Evolutionary conservation across 2,888 invertebrate genomes (phyloP).

Genomic region (Hedychridium roseum): DNA sequence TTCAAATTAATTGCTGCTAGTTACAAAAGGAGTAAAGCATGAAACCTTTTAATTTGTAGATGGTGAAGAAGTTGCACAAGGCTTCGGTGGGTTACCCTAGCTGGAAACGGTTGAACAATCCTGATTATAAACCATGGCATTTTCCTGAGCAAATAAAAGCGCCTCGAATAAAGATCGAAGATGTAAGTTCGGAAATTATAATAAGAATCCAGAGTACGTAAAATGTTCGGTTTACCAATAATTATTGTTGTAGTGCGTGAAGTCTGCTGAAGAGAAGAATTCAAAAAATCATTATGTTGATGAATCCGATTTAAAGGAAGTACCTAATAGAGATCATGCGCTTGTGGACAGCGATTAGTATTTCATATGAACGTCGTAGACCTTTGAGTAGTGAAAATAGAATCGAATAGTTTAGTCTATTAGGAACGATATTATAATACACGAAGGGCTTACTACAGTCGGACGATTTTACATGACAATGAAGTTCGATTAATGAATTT

Average conservation of each 20-base stretch:
- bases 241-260: conserved; percentile 53
- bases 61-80: conserved; percentile 82
- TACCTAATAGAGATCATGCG: conserved; percentile 46
- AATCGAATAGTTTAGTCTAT: conserved; percentile 35
- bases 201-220: neutral
- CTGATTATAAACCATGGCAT: conserved; percentile 86
- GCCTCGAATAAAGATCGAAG: conserved; percentile 74
- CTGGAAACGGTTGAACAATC: conserved; percentile 82
- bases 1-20: too few species aligned
- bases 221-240: conserved; percentile 1
- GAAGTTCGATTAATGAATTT: conserved; percentile 41
- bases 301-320: conserved; percentile 57
- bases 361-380: conserved; percentile 7
- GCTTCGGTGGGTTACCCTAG: conserved; percentile 82
- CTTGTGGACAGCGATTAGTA: conserved; percentile 56
- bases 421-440: conserved; percentile 39
- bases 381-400: conserved; percentile 29
- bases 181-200: conserved; percentile 67
- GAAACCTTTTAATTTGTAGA: conserved; percentile 55
- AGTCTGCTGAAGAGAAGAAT: conserved; percentile 59
- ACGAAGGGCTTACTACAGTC: conserved; percentile 17
- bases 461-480: conserved; percentile 37
- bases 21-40: too few species aligned
- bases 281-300: conserved; percentile 58
- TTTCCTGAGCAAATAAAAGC: conserved; percentile 84